Base-by-base conservation (phyloP, 2,797 vertebrate species). In the Hafferia zeledoni region DNA sequence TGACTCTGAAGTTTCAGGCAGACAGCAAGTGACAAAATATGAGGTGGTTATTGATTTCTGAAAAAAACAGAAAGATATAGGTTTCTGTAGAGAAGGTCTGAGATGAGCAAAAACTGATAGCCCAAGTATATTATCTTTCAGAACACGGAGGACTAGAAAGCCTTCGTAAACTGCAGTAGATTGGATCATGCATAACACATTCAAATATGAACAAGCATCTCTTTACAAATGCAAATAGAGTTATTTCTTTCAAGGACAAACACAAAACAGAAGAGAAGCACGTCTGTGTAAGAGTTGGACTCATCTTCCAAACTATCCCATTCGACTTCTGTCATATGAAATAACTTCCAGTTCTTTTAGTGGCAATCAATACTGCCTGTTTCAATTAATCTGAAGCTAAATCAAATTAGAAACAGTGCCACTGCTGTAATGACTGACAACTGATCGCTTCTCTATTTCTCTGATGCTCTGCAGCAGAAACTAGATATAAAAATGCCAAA, bases 341-440 rank as follows among this genome's bases (percentile, higher is more conserved):
- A 69, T 33, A 80, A 55, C 53, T 80, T 81, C 50, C 55, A 61
- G 4, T 46, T 81, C 47, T 67, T 76, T 69, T 37, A 78, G 43
- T 15, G 20, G 46, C 50, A 91, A 81, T 85, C 57, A 83, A 65
- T 74, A 57, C 5, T 35, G 60, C n/a, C 60, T 13, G 14, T 75
- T 94, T 89, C 81, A 90, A 93, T 92, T 93, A 95, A 61, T 69
- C 22, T 65, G 49, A 78, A 64, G 27, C 15, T 71, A 89, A 89
- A 92, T 65, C 79, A 85, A 77, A 71, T 39, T 83, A 75, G 46
- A 87, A 96, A 67, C 27, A 59, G 41, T 64, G 39, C 16, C n/a
- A 83, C 49, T 71, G 30, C 6, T 76, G 47, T 30, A 39, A 72
- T 50, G 41, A 92, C 39, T 61, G 84, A 79, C 67, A 90, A 30